phyloP scores from a whole-genome alignment of 1,140 invertebrate species.

The Neodiprion virginianus region DNA sequence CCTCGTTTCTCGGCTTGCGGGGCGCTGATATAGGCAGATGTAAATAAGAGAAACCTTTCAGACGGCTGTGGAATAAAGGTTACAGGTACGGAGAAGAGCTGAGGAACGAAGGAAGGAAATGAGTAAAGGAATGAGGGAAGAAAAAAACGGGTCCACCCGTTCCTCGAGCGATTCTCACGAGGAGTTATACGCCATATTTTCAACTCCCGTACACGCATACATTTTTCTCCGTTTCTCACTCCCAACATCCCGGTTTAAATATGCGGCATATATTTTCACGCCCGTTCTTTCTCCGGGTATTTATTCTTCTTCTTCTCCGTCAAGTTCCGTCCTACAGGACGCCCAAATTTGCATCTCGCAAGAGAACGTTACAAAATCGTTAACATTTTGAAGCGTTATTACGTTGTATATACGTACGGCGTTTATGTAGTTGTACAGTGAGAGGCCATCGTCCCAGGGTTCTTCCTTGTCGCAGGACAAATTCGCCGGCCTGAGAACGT shows the following conservation, averaged over 20 bases:
- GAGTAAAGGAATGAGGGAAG: neutral
- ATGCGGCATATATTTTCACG: too few species aligned
- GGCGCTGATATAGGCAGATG: neutral
- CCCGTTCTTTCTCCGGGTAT: too few species aligned
- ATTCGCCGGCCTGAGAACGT: slow-evolving; percentile 74
- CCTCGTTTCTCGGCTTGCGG: neutral
- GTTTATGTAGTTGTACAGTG: slow-evolving; percentile 90
- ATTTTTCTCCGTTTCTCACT: too few species aligned
- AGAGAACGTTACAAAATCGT: too few species aligned
- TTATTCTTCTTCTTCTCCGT: too few species aligned
- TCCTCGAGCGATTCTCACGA: too few species aligned
- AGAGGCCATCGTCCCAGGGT: slow-evolving; percentile 86
- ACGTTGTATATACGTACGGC: slow-evolving; percentile 66
- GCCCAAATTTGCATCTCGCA: too few species aligned
- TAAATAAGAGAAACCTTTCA: slow-evolving; percentile 4
- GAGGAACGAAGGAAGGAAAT: neutral
- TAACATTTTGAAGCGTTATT: too few species aligned
- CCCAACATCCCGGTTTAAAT: too few species aligned
- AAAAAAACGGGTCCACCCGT: neutral
- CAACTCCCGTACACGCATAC: too few species aligned
- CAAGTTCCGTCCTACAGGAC: too few species aligned
- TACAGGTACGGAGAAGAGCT: neutral
- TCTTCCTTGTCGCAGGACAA: slow-evolving; percentile 83
- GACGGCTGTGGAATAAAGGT: neutral
- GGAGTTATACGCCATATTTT: too few species aligned